Conservation (phyloP, 2,797 vertebrate species). For the Hippoglossus hippoglossus region DNA sequence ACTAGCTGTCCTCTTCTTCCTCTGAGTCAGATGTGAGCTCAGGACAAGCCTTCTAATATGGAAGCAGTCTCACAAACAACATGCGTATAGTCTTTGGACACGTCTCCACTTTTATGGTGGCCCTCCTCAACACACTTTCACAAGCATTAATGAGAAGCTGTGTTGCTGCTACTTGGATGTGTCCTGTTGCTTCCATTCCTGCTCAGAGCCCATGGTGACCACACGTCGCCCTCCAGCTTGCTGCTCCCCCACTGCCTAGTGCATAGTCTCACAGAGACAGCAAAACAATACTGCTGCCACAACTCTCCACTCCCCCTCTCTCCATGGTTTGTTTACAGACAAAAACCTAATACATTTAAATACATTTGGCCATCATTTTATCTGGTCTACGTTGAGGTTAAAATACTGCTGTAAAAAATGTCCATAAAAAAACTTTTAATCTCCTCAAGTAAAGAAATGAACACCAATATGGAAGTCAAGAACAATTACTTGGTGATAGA, state of each 20-base stretch:
- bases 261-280: conserved; percentile 63
- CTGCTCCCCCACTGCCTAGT: conserved; percentile 49
- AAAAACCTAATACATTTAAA: conserved; percentile 25
- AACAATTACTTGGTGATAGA: conserved; percentile 68
- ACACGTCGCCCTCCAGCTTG: conserved; percentile 61
- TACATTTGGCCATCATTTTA: neutral
- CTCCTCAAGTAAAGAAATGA: conserved; percentile 28
- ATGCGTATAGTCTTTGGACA: neutral
- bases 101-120: neutral
- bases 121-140: conserved; percentile 5
- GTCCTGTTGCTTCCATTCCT: conserved; percentile 68
- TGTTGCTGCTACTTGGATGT: conserved; percentile 57
- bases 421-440: conserved; percentile 12
- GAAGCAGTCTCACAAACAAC: conserved; percentile 5
- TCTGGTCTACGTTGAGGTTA: neutral
- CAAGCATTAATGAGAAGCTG: conserved; percentile 56
- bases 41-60: neutral
- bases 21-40: conserved; percentile 17
- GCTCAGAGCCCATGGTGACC: conserved; percentile 76
- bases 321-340: conserved; percentile 27
- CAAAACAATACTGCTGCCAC: conserved; percentile 54
- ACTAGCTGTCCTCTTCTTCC: conserved; percentile 5
- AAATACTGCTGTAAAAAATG: conserved; percentile 1
- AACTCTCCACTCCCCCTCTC: conserved; percentile 33
- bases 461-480: conserved; percentile 49